These are phyloP conservation scores for Serilophus lunatus DNA, from an alignment of 2,113 vertebrate genomes.

Conservation along the genomic window DNA sequence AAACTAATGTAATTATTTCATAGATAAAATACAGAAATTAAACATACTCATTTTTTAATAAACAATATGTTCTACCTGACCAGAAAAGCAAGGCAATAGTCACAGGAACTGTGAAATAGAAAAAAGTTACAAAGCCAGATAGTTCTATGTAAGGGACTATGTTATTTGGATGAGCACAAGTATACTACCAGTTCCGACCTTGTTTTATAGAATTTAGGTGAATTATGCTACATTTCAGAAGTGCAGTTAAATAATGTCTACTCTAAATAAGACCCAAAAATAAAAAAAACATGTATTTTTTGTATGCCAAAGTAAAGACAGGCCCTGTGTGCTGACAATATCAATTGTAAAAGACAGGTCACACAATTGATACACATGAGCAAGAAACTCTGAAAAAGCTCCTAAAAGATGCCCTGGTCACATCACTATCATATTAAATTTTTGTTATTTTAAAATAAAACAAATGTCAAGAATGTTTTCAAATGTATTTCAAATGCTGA, in stretches of 20 bases:
- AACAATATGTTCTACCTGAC: background rate
- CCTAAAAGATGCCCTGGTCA: background rate
- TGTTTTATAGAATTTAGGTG: background rate
- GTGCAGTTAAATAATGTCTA: background rate
- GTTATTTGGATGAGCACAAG: background rate
- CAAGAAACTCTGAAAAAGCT: background rate
- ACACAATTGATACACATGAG: accelerated
- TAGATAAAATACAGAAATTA: background rate
- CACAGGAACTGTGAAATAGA: background rate
- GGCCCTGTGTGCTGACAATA: background rate
- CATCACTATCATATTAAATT: background rate
- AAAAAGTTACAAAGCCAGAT: background rate
- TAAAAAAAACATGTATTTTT: background rate
- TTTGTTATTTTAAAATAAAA: background rate
- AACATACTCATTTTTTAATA: background rate
- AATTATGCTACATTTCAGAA: background rate
- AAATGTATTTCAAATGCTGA: background rate
- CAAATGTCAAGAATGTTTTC: background rate
- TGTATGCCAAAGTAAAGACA: background rate
- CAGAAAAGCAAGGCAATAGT: background rate
- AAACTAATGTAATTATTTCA: background rate
- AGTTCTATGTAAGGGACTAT: background rate
- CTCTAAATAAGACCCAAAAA: background rate
- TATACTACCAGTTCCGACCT: background rate
- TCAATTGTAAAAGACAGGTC: background rate